Evolutionary conservation across 2,888 invertebrate species (phyloP).

Genomic region (Steinernema hermaphroditum): DNA sequence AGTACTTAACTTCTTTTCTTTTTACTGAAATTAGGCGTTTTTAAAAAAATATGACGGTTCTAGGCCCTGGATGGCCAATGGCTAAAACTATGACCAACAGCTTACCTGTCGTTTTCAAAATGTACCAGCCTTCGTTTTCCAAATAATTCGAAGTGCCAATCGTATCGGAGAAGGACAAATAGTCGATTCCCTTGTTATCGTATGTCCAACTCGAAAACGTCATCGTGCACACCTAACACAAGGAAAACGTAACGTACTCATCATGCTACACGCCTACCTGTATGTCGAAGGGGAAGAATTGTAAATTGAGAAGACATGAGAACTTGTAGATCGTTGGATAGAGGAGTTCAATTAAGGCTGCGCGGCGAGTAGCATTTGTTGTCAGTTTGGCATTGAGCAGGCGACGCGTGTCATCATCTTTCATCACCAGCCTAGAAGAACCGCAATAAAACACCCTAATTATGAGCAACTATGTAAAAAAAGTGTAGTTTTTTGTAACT

Average conservation of each 20-base stretch:
- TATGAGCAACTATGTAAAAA: not conserved
- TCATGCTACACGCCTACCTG: too few relatives aligned
- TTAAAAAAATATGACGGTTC: too few relatives aligned
- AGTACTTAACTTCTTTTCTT: conserved; percentile 62
- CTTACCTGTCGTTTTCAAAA: conserved; percentile 56
- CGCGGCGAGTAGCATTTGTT: conserved; percentile 48
- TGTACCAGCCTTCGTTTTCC: conserved; percentile 66
- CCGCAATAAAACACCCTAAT: not conserved
- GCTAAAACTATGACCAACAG: too few relatives aligned
- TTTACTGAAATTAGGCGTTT: conserved; percentile 45
- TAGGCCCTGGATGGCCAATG: too few relatives aligned
- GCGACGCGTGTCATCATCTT: conserved; percentile 63
- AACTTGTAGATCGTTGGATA: conserved; percentile 66
- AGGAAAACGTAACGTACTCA: too few relatives aligned
- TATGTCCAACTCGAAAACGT: conserved; percentile 64
- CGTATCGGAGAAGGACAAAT: conserved; percentile 59
- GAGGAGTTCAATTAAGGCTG: conserved; percentile 54
- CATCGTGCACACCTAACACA: conserved; percentile 64
- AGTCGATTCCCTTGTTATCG: conserved; percentile 65
- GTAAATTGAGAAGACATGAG: conserved; percentile 54
- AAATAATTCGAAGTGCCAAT: conserved; percentile 63
- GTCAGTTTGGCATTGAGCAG: conserved; percentile 63
- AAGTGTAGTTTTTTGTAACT: not conserved
- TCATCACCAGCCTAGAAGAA: conserved; percentile 56
- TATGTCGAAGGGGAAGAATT: conserved; percentile 64